Evolutionary conservation across 2,113 vertebrate species (phyloP), one percentile per base, ranked within the genome.

Genomic region (Cyanoderma ruficeps): DNA sequence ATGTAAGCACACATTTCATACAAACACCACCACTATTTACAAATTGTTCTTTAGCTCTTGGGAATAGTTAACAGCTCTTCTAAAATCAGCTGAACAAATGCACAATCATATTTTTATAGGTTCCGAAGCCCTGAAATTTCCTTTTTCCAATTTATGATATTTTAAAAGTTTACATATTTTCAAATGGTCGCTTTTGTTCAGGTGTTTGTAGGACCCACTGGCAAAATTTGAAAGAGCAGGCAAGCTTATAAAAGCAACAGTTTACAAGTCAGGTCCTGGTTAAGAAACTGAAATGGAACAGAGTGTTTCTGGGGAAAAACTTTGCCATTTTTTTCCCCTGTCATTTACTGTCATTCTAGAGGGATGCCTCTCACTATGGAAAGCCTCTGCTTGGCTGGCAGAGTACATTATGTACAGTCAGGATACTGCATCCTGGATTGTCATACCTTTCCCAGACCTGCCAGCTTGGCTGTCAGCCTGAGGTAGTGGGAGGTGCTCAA

Each of bases 381-480:
- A 83, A 82, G 72, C 47, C 52, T 68, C 60, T 83, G 67, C 69
- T 65, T 47, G 49, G 23, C 49, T 31, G 65, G 56, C 72, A 84
- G 37, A 86, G 88, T 39, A 95, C 69, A 11, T 50, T 50, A 72
- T 1, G 49, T 94, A 10, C 72, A 33, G 53, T 28, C 64, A 75
- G 86, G 65, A 82, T 89, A 33, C 39, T 25, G 61, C 23, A 13
- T 82, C 92, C 92, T 83, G 86, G 47, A 44, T 74, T 63, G 52
- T 81, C 56, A 42, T n/a, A 52, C 82, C 57, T 69, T 77, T 88
- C 72, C 79, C 76, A 60, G 56, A 80, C 28, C 68, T 59, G 64
- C 42, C 67, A 71, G 72, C 53, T 94, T 96, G 92, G 95, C 92
- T 80, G 59, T 44, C 49, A 81, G 96, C 92, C 96, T 89, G 28